Base-by-base conservation (phyloP, 2,113 vertebrate species). In the Microcebus jonahi region DNA sequence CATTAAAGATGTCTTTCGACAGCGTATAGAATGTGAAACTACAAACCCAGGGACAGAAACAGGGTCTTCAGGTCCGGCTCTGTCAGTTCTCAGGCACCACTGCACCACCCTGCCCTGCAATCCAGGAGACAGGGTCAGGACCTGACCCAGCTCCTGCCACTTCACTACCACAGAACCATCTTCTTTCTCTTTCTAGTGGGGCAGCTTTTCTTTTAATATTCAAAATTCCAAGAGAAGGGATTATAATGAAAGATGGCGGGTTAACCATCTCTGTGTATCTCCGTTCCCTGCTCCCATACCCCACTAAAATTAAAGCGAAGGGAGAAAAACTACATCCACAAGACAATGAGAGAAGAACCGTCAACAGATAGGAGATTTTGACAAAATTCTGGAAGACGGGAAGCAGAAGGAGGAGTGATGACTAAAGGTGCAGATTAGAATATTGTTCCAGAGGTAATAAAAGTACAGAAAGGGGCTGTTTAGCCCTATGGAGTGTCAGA, bases 181-280 rank as follows among this genome's bases (percentile, higher is more conserved):
- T 59, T 83, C 50, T 63, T 55, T 31, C 53, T 29, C 27, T 77
- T 76, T 14, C 61, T 63, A 76, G 55, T 29, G 25, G 23, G 48
- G 2, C 50, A 63, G 13, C n/a, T 70, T 92, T 77, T 87, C 75
- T 71, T 83, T 63, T n/a, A 50, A 76, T 27, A 50, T 18, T 68
- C 53, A 53, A 68, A 85, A 88, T 59, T 50, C 25, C 29, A 94
- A 94, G 45, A 93, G 91, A 67, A 81, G 14, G n/a, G 42, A 83
- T 76, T 79, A 79, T 36, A 77, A 63, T 53, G 77, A 94, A 95
- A 75, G 34, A n/a, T 63, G 59, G 21, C 36, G 67, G 39, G 67
- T 42, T 50, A 75, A 73, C 48, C 12, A 48, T 84, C n/a, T 90
- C 70, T 88, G 77, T 70, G 77, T 77, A 80, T 45, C 76, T 83